phyloP scores from a whole-genome alignment of 1,140 invertebrate genomes.

The Trialeurodes vaporariorum region DNA sequence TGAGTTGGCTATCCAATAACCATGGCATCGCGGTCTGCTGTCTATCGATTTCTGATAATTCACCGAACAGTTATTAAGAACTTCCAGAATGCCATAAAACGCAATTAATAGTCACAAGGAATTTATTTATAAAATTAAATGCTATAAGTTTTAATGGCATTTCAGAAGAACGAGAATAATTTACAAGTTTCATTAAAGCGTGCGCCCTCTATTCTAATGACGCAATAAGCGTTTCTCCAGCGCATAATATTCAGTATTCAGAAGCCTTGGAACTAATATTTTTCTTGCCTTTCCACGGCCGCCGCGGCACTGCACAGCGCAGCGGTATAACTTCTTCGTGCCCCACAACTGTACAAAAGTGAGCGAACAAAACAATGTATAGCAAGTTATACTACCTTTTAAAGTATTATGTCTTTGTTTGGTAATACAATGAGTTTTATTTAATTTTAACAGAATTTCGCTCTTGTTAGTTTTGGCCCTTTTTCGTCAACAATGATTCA shows the following conservation, averaged over 20 bases:
- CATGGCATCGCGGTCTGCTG: background rate
- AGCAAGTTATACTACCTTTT: too few relatives aligned
- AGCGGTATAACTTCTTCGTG: too few relatives aligned
- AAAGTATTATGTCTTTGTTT: too few relatives aligned
- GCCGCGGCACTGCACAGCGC: too few relatives aligned
- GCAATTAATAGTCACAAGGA: background rate
- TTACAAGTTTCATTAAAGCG: background rate
- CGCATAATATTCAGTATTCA: background rate
- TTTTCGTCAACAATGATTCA: too few relatives aligned
- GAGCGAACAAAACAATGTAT: too few relatives aligned
- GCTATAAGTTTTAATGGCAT: background rate
- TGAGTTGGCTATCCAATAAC: too few relatives aligned
- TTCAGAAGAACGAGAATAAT: background rate
- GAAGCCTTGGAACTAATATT: background rate
- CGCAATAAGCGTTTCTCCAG: background rate
- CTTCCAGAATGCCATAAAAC: background rate
- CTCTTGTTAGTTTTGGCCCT: too few relatives aligned
- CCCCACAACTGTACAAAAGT: too few relatives aligned
- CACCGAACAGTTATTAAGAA: background rate
- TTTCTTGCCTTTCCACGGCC: too few relatives aligned
- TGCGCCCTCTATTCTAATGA: background rate
- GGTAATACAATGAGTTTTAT: too few relatives aligned
- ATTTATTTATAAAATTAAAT: background rate
- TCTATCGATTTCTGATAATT: background rate
- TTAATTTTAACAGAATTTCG: too few relatives aligned